Base-by-base conservation (phyloP, 2,113 vertebrate species). In the Gambusia affinis region DNA sequence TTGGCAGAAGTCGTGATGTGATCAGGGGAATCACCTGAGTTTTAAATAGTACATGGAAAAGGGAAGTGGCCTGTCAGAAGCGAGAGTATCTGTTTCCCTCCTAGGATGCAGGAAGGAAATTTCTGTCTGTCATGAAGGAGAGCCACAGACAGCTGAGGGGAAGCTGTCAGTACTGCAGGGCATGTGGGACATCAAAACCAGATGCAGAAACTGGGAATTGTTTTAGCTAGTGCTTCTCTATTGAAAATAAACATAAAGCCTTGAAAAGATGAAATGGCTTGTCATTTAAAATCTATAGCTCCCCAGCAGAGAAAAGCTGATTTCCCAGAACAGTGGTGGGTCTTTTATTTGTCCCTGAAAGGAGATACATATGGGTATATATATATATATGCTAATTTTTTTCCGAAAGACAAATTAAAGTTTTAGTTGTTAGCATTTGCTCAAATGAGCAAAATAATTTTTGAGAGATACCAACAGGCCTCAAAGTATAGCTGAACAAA, bases 41-140 rank as follows among this genome's bases (percentile, higher is more conserved):
- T 85, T 79, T 78, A 61, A 83, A 80, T 69, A 80, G 72, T 76
- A 83, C 88, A 85, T 78, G 84, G 85, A 73, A 77, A 75, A 79
- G 81, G 79, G 70, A 84, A 83, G 85, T 75, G 73, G 74, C 73
- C 87, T 83, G 82, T 85, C 87, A 91, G 87, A 87, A 82, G 75
- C 69, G 75, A 80, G 88, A 90, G 67, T 62, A 75, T 76, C 35
- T 74, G 73, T 74, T 61, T 19, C 14, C 62, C 73, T 78, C 67
- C 60, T 47, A 71, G 81, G 77, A 86, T 87, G 61, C 70, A 76
- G 37, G 74, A 75, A 83, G 64, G 78, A 78, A 47, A 35, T 65
- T 69, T 42, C 77, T 88, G 73, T 85, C 15, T 70, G 63, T 86
- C 71, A 81, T 81, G 87, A 81, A 84, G 89, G 84, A 81, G 79